phyloP scores from a whole-genome alignment of 1,140 invertebrate genomes.

The Dendrolimus punctatus region DNA sequence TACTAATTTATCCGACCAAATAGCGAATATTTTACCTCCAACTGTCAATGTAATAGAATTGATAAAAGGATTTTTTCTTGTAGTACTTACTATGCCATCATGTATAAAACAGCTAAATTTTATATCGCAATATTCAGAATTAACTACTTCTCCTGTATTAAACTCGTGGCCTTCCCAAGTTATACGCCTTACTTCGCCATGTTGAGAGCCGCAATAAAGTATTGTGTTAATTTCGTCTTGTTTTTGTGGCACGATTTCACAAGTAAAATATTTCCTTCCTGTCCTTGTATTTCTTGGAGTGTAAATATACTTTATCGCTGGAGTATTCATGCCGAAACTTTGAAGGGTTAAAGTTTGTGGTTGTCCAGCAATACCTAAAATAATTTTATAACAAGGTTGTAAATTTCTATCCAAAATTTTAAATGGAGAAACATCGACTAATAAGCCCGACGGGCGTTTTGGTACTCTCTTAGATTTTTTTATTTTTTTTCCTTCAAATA shows the following conservation, averaged over 20 bases:
- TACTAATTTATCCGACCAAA: constrained; percentile 50
- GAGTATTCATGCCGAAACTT: constrained; percentile 51
- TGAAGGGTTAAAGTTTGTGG: constrained; percentile 49
- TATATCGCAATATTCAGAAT: constrained; percentile 69
- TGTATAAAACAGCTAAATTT: constrained; percentile 72
- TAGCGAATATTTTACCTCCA: constrained; percentile 63
- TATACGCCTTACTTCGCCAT: constrained; percentile 70
- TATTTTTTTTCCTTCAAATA: constrained; percentile 59
- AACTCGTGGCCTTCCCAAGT: constrained; percentile 77
- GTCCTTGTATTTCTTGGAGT: constrained; percentile 47
- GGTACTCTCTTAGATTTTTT: constrained; percentile 64
- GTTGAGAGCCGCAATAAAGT: constrained; percentile 53
- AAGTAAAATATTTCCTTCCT: constrained; percentile 63
- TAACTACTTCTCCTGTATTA: constrained; percentile 71
- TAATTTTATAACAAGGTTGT: constrained; percentile 74
- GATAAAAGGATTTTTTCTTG: constrained; percentile 72
- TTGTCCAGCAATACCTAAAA: constrained; percentile 57
- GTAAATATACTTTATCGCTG: constrained; percentile 39
- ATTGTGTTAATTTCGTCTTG: constrained; percentile 53
- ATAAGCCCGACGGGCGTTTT: constrained; percentile 70
- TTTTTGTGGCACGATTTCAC: constrained; percentile 40
- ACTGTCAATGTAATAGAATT: constrained; percentile 68
- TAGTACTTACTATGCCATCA: constrained; percentile 76
- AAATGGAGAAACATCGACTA: constrained; percentile 72
- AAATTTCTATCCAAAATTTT: constrained; percentile 73